Base-by-base conservation (phyloP, 2,113 vertebrate species). In the Neogale vison region DNA sequence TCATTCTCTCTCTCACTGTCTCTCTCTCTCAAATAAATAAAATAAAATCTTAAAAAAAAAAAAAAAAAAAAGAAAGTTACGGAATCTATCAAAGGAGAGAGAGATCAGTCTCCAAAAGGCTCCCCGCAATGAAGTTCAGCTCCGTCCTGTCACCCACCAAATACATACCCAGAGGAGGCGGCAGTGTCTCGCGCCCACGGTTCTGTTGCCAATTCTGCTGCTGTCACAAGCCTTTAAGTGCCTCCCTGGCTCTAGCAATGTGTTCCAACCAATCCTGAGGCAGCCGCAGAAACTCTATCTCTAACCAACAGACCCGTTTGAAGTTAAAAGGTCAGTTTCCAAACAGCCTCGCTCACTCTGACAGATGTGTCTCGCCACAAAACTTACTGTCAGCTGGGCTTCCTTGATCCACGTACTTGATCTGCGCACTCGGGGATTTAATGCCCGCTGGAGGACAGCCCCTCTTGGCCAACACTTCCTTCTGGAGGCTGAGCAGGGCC, bases 321-420 rank as follows among this genome's bases (percentile, higher is more conserved):
- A 97, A 97, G 96, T 97, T 93, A 96, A 87, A 93, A 97, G 86
- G 29, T 93, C 97, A 97, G 92, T 81, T 98, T 97, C 93, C 88
- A 88, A 92, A 91, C 95, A 96, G 91, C 77, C 80, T 88, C 63
- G 65, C 81, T 96, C 93, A 52, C 87, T 91, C 74, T 9, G 42
- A 82, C 2, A 0, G 59, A 91, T 61, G 55, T n/a, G 81, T 11
- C 79, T 83, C 29, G 52, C 63, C 90, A 74, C 26, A 92, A 87
- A 91, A 95, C 84, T 79, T 94, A 92, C 84, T 61, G 76, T 72
- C 82, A 61, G 91, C 93, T 84, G 14, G 55, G 72, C 34, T 93
- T 77, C 65, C 71, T 81, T 77, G 93, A 84, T 20, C 76, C 6
- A 34, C 42, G 61, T 26, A 71, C 89, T 55, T 88, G 63, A 87